Percentiles rank a stretch among this genome's conserved stretches.
Conservation (phyloP, 2,888 invertebrate species). For the Himalopsyche japonica region DNA sequence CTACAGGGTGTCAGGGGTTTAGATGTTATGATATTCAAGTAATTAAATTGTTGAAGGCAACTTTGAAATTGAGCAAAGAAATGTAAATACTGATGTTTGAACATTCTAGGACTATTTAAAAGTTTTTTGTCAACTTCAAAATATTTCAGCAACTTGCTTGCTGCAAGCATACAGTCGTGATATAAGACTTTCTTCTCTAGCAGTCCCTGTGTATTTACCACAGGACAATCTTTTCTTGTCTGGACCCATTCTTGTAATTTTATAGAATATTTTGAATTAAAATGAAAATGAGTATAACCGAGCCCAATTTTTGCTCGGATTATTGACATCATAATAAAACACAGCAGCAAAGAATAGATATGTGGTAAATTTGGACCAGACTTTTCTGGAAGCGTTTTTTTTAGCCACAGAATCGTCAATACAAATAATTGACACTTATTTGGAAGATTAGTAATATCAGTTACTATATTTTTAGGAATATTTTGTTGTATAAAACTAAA, state of each 20-base stretch:
- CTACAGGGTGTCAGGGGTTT: conserved; percentile 61
- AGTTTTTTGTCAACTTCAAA: conserved; percentile 64
- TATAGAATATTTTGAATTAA: conserved; percentile 54
- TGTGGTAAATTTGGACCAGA: conserved; percentile 52
- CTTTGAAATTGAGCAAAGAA: conserved; percentile 69
- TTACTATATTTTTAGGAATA: conserved; percentile 49
- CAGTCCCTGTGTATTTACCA: conserved; percentile 20
- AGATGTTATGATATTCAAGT: conserved; percentile 68
- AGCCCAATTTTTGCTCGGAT: conserved; percentile 63
- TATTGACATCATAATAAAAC: conserved; percentile 61
- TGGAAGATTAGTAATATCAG: conserved; percentile 55
- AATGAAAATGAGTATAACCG: conserved; percentile 54
- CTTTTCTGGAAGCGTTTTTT: conserved; percentile 48
- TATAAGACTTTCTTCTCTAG: conserved; percentile 47
- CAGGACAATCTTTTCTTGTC: conserved; percentile 36
- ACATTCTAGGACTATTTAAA: conserved; percentile 58
- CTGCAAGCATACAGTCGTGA: conserved; percentile 63
- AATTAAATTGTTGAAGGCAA: conserved; percentile 61
- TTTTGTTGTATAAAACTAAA: conserved; percentile 54
- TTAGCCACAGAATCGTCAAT: conserved; percentile 64
- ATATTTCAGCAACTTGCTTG: conserved; percentile 61
- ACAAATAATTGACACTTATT: conserved; percentile 63
- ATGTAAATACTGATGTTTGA: conserved; percentile 62
- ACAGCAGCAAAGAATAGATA: conserved; percentile 62
- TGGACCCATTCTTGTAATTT: conserved; percentile 48